These are phyloP conservation scores for Odocoileus hemionus DNA, from an alignment of 2,113 vertebrate species.

Conservation along the genomic window DNA sequence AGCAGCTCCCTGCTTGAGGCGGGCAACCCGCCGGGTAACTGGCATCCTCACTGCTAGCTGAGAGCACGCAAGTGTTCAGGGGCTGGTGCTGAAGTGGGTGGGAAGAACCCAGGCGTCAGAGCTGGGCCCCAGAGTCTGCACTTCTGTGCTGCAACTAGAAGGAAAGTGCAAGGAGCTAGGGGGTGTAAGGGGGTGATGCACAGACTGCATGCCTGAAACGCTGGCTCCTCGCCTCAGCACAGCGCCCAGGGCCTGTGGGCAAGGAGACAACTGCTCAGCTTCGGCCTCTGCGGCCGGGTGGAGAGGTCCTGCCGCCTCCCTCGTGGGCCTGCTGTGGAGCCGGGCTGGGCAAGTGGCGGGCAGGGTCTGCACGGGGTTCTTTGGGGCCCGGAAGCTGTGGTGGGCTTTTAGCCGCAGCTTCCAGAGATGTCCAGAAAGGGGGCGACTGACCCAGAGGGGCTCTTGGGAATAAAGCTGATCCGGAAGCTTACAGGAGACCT, in stretches of 20 bases:
- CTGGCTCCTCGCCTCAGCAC: background rate
- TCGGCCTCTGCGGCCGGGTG: background rate
- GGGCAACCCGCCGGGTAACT: rapidly evolving
- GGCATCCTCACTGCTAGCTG: rapidly evolving
- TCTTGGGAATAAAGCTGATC: background rate
- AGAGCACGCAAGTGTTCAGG: background rate
- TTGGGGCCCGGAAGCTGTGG: background rate
- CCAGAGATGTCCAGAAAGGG: background rate
- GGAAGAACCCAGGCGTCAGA: background rate
- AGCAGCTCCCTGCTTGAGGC: rapidly evolving
- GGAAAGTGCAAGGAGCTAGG: background rate
- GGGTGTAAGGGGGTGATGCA: background rate
- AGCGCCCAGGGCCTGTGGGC: no score
- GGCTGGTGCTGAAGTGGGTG: background rate
- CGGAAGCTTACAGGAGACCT: background rate
- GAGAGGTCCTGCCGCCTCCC: background rate
- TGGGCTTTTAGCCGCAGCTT: background rate
- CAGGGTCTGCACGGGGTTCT: rapidly evolving
- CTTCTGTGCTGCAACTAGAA: background rate
- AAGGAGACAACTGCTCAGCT: rapidly evolving
- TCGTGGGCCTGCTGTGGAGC: background rate
- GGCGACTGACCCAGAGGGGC: rapidly evolving
- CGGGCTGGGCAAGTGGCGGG: rapidly evolving
- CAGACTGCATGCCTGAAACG: background rate
- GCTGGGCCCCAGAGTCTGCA: background rate